A percentile compares a stretch with the other conserved stretches of the same genome.
Evolutionary conservation across 2,113 vertebrate genomes (phyloP).

Genomic region (Orientallactaga bullata): DNA sequence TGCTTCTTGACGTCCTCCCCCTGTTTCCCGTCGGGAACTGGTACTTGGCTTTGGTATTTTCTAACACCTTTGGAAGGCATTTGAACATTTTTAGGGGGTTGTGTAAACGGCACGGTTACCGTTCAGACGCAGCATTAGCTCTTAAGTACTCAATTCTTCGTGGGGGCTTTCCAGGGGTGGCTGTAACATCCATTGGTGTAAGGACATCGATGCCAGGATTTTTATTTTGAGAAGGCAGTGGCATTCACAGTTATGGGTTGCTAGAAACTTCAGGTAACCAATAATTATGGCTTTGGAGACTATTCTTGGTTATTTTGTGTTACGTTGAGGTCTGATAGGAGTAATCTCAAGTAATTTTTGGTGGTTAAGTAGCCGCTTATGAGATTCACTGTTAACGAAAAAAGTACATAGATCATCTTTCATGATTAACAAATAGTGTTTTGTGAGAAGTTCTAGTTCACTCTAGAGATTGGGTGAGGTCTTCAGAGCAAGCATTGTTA

Average conservation of each 20-base stretch:
- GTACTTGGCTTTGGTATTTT: not conserved
- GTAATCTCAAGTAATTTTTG: not conserved
- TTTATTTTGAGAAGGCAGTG: not conserved
- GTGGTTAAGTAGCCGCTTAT: not conserved
- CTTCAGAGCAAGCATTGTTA: not conserved
- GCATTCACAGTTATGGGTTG: not conserved
- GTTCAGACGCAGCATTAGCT: not conserved
- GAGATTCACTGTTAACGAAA: constrained; percentile 15
- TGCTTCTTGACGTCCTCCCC: not conserved
- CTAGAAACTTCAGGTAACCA: not conserved
- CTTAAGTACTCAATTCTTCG: too few relatives aligned
- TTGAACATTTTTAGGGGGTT: not conserved
- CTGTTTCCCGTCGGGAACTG: not conserved
- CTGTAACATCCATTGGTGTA: not conserved
- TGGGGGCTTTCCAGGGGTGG: not conserved
- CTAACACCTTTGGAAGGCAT: constrained; percentile 19
- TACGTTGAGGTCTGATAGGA: not conserved
- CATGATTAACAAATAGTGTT: not conserved
- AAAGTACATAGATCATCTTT: not conserved
- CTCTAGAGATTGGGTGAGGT: not conserved
- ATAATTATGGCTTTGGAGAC: not conserved
- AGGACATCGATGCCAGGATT: not conserved
- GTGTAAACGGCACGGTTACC: not conserved
- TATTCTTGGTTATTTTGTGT: not conserved
- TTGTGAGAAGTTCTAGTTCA: not conserved